Evolutionary conservation across 2,113 vertebrate genomes (phyloP), one percentile per base, ranked within the genome.

Genomic region (Labrus mixtus): DNA sequence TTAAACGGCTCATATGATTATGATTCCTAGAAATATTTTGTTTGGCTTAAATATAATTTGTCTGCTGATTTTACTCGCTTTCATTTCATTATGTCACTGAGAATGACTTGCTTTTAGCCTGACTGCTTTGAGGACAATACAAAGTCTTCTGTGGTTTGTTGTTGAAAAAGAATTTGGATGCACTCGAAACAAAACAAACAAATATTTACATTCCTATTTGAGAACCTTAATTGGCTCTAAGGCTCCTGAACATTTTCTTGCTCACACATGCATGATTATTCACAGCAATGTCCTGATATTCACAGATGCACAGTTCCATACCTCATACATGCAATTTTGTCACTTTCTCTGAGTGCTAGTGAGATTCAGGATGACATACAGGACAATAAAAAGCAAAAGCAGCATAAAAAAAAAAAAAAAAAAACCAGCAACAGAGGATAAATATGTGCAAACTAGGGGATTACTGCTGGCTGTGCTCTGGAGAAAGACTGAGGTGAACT

Each of bases 241-340:
- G 46, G 68, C 55, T 46, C 17, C 17, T 75, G 66, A 78, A 80
- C n/a, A 55, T 36, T 82, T 70, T 81, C 61, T 25, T 73, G 66
- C 76, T 80, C 11, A 45, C 23, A 13, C 68, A 71, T 48, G 46
- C 46, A 45, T 67, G 53, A 73, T 73, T 69, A 57, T 43, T 20
- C 54, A 48, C 33, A 6, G 33, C 33, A n/a, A 10, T 69, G 59
- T 43, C 57, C 61, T 39, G 29, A 78, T 43, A 61, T 80, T 60
- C 73, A 69, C 29, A 59, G 74, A 78, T 43, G 25, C 69, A 51
- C 25, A 45, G 50, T 50, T 36, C 62, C 56, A 65, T 73, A 81
- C 73, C 86, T 91, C 85, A 87, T 89, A 81, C 73, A 51, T 73
- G 29, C 71, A 56, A 85, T 88, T 89, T 58, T 78, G 83, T 87